A percentile compares a stretch with the other conserved stretches of the same genome.
Evolutionary conservation across 2,797 vertebrate species (phyloP).

Genomic region (Sebastes kiyomatsui): DNA sequence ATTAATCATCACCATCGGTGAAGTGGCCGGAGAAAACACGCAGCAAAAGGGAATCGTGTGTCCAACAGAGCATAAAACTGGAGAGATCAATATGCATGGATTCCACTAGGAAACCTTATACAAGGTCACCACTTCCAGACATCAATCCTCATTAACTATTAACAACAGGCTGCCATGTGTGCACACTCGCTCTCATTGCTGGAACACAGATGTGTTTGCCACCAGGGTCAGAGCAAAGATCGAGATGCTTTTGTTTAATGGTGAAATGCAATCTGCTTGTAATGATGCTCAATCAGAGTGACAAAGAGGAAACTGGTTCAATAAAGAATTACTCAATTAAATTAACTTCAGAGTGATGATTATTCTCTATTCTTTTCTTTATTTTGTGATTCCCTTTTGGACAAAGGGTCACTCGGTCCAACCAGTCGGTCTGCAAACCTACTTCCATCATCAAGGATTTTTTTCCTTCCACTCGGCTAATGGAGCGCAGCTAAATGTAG

Average conservation of each 20-base stretch:
- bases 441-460: conserved; percentile 54
- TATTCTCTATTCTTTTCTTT: conserved; percentile 14
- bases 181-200: conserved; percentile 19
- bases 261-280: conserved; percentile 1
- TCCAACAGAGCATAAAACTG: conserved; percentile 74
- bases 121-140: conserved; percentile 79
- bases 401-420: conserved; percentile 36
- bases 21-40: conserved; percentile 22
- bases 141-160: conserved; percentile 87
- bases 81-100: conserved; percentile 78
- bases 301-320: conserved; percentile 1
- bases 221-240: conserved; percentile 38
- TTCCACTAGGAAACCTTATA: conserved; percentile 80
- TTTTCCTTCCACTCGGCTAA: conserved; percentile 50
- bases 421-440: conserved; percentile 29
- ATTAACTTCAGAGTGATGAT: neutral
- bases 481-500: conserved; percentile 73
- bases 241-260: conserved; percentile 33
- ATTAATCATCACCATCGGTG: conserved; percentile 45
- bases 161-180: conserved; percentile 71
- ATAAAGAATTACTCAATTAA: conserved; percentile 9
- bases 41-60: conserved; percentile 52
- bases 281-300: neutral
- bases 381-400: conserved; percentile 18
- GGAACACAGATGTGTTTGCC: conserved; percentile 27